Evolutionary conservation across 2,113 vertebrate genomes (phyloP), one percentile per base, ranked within the genome.

Genomic region (Colistium nudipinnis): DNA sequence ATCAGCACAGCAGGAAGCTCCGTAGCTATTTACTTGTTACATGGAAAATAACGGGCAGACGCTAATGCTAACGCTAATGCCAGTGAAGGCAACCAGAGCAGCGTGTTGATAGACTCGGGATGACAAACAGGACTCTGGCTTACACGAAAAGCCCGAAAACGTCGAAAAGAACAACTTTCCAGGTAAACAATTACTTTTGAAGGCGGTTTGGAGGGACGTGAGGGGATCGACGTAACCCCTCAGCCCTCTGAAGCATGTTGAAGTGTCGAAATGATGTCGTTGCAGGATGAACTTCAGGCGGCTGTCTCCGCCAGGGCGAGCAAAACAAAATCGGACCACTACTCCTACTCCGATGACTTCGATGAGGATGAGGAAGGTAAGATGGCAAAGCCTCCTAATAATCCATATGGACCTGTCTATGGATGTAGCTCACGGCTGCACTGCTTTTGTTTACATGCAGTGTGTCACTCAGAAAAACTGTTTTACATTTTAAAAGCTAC

Each of bases 101-200:
- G 6, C 3, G 9, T 57, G 36, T 31, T 49, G 5, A 12, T 11
- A 33, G 47, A 61, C 74, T 43, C 61, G 81, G 17, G 27, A 90
- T 91, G 87, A 86, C 88, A 19, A 71, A 78, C n/a, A 70, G 79
- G 30, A 94, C 89, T 19, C 89, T 96, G 70, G 94, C 94, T 22
- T 93, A 95, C 78, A 90, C 83, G 7, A 95, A 93, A 80, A 95
- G 93, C 47, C 95, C 93, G 1, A 95, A 94, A 85, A 80, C 88
- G 53, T 87, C 94, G 19, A 95, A 87, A 87, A 94, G 95, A 88
- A 96, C 94, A 35, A 91, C 91, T 53, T 96, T 96, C 76, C 95
- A 96, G 94, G 95, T 97, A 89, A 61, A 7, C n/a, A n/a, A n/a
- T n/a, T n/a, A n/a, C n/a, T n/a, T n/a, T n/a, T n/a, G n/a, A n/a